A percentile compares a stretch with the other conserved stretches of the same genome.
Evolutionary conservation across 2,888 invertebrate genomes (phyloP).

Genomic region (Dichetophora obliterata): DNA sequence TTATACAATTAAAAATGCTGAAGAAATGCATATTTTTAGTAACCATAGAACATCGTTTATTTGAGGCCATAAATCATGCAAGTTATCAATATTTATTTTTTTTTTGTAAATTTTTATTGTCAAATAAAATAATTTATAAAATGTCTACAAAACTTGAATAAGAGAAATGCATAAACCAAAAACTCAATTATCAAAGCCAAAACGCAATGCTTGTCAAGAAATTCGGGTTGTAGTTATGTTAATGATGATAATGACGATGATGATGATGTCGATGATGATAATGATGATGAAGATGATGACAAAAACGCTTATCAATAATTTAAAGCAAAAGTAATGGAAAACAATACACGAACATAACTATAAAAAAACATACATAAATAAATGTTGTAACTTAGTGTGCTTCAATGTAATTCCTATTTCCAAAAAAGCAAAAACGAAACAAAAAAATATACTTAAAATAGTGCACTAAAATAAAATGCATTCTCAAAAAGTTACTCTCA

Average conservation of each 20-base stretch:
- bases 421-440: neutral
- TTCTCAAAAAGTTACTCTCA: neutral
- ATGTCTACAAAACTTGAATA: too few relatives aligned
- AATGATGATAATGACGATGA: too few relatives aligned
- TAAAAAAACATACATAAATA: constrained; percentile 39
- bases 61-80: constrained; percentile 57
- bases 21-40: constrained; percentile 31
- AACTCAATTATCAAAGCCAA: constrained; percentile 45
- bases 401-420: constrained; percentile 50
- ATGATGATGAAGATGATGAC: constrained; percentile 22
- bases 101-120: neutral
- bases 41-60: constrained; percentile 59
- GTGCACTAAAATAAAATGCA: neutral
- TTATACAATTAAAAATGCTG: constrained; percentile 23
- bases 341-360: constrained; percentile 48
- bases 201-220: constrained; percentile 9
- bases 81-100: neutral
- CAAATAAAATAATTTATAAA: neutral
- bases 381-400: constrained; percentile 48
- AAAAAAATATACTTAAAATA: neutral
- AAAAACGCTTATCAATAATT: neutral
- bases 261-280: too few relatives aligned
- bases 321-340: constrained; percentile 24
- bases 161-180: constrained; percentile 19
- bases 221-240: neutral